Percentiles rank a stretch among this genome's conserved stretches.
phyloP scores from a whole-genome alignment of 92 coral and sea anemone species.

The Isaurus tuberculatus region DNA sequence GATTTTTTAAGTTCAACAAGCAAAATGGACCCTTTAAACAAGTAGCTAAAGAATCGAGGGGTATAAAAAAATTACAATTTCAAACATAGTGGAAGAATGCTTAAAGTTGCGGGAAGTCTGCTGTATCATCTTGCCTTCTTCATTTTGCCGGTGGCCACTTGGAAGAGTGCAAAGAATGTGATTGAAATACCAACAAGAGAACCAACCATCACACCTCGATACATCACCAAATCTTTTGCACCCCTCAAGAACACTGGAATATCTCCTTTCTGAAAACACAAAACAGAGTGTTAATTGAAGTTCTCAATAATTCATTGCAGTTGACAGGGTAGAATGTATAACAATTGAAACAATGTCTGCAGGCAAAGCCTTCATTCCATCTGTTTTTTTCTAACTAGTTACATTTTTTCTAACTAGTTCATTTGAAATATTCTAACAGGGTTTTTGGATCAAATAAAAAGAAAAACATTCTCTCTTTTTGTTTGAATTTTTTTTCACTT shows the following conservation, averaged over 20 bases:
- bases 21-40: constrained; percentile 12
- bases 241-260: constrained; percentile 86
- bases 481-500: too few species aligned
- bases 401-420: too few species aligned
- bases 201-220: constrained; percentile 77
- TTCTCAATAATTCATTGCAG: too few species aligned
- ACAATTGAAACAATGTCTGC: too few species aligned
- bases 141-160: constrained; percentile 89
- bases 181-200: constrained; percentile 71
- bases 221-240: constrained; percentile 73
- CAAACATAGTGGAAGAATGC: background rate
- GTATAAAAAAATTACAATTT: background rate
- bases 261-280: constrained; percentile 63
- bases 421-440: too few species aligned
- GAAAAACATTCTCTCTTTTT: too few species aligned
- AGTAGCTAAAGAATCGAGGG: background rate
- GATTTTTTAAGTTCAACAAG: constrained; percentile 1
- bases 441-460: too few species aligned
- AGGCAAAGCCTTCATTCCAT: too few species aligned
- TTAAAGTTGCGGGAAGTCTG: background rate
- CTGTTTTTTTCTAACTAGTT: too few species aligned
- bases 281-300: background rate
- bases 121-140: constrained; percentile 64
- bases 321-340: too few species aligned
- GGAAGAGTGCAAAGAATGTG: constrained; percentile 72